phyloP scores from a whole-genome alignment of 2,113 vertebrate species.

The Hucho hucho region DNA sequence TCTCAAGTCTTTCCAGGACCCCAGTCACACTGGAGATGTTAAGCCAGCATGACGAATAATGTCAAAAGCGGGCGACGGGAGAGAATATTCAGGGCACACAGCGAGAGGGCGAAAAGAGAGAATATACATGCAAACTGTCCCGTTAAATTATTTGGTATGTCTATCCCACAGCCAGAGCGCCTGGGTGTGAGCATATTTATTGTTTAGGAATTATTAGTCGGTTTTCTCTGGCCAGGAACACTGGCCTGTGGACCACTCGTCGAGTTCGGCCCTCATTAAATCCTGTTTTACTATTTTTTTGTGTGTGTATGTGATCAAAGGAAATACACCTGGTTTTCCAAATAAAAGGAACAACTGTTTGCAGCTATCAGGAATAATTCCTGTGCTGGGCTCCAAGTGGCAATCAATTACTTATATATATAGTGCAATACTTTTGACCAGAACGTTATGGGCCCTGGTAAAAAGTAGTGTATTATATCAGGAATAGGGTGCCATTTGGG shows the following conservation, averaged over 20 bases:
- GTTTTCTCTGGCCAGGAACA: conserved; percentile 21
- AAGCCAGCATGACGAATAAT: conserved; percentile 68
- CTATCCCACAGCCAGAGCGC: conserved; percentile 30
- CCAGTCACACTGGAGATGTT: conserved; percentile 50
- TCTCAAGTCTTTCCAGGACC: conserved; percentile 43
- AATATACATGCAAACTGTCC: conserved; percentile 26
- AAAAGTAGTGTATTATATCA: too few species aligned
- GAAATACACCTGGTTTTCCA: conserved; percentile 35
- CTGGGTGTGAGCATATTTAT: conserved; percentile 43
- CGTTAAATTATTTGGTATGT: conserved; percentile 28
- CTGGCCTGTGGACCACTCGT: conserved; percentile 38
- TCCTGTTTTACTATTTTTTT: conserved; percentile 45
- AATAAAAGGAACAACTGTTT: conserved; percentile 59
- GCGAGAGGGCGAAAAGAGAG: conserved; percentile 18
- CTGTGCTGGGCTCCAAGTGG: too few species aligned
- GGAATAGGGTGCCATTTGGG: too few species aligned
- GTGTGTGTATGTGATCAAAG: conserved; percentile 20
- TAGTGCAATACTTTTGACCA: too few species aligned
- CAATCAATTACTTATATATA: too few species aligned
- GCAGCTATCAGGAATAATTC: conserved; percentile 58
- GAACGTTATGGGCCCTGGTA: too few species aligned
- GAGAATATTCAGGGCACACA: conserved; percentile 38
- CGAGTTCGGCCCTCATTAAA: conserved; percentile 62
- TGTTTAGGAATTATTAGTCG: conserved; percentile 49
- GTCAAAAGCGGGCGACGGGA: conserved; percentile 50